Percentiles rank a stretch among this genome's conserved stretches.
These are phyloP conservation scores for Stichopus chloronotus DNA, from an alignment of 35 echinoderm and acorn worm genomes.

Conservation along the genomic window DNA sequence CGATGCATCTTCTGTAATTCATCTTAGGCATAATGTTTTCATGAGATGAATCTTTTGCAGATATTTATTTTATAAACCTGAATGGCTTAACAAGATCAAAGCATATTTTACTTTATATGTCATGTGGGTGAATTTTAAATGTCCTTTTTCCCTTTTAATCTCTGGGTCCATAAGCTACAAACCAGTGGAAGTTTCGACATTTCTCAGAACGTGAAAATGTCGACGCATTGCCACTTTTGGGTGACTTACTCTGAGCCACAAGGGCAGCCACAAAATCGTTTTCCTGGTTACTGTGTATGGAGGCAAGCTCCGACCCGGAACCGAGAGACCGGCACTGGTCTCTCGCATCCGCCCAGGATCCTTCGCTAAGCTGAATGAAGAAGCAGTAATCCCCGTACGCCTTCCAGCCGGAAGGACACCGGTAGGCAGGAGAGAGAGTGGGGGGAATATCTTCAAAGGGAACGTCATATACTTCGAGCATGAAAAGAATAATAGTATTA, in stretches of 20 bases:
- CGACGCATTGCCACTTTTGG: background rate
- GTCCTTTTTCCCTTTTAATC: too few relatives aligned
- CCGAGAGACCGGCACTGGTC: conserved; percentile 62
- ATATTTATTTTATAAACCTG: too few relatives aligned
- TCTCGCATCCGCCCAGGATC: conserved; percentile 54
- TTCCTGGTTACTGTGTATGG: conserved; percentile 78
- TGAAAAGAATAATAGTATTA: background rate
- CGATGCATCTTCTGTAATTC: too few relatives aligned
- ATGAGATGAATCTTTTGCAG: too few relatives aligned
- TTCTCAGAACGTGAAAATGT: too few relatives aligned
- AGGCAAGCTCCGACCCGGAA: conserved; percentile 67
- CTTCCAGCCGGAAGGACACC: conserved; percentile 75
- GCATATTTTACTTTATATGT: too few relatives aligned
- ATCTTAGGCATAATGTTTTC: too few relatives aligned
- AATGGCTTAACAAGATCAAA: too few relatives aligned
- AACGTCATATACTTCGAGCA: conserved; percentile 31
- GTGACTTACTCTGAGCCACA: conserved; percentile 26
- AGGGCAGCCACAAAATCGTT: conserved; percentile 73
- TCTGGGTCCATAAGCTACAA: too few relatives aligned
- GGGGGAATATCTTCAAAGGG: conserved; percentile 10
- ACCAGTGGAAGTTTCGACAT: too few relatives aligned
- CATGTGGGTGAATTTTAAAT: too few relatives aligned
- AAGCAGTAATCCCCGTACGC: conserved; percentile 70
- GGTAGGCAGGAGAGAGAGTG: conserved; percentile 68
- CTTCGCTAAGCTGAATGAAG: conserved; percentile 38